phyloP scores from a whole-genome alignment of 2,888 invertebrate species.

The Euclidia mi region DNA sequence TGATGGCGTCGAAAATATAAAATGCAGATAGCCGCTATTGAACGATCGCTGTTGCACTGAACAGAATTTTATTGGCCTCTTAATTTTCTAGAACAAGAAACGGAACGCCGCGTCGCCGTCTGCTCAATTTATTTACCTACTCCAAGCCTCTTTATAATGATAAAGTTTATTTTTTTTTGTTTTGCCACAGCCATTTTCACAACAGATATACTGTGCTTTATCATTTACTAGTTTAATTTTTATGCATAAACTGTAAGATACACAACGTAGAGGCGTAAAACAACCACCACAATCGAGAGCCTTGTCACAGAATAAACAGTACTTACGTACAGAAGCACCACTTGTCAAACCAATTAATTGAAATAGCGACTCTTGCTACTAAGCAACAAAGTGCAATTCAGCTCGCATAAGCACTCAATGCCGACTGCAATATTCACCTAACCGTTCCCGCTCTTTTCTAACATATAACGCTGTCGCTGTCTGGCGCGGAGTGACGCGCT shows the following conservation, averaged over 20 bases:
- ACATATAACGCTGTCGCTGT: no score
- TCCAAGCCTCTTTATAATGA: slow-evolving; percentile 40
- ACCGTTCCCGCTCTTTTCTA: no score
- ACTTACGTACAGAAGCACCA: no score
- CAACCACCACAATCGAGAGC: slow-evolving; percentile 16
- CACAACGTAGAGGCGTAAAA: slow-evolving; percentile 15
- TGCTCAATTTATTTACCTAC: slow-evolving; percentile 52
- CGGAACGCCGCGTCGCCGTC: slow-evolving; percentile 37
- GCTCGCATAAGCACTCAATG: no score
- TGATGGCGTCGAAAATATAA: slow-evolving; percentile 78
- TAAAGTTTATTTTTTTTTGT: slow-evolving; percentile 32
- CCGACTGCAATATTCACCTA: no score
- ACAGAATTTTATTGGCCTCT: slow-evolving; percentile 78
- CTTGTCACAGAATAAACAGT: slow-evolving; percentile 62
- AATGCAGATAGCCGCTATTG: slow-evolving; percentile 82
- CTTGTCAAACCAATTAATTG: no score
- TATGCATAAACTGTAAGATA: not conserved
- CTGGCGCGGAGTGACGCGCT: no score
- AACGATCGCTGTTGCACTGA: slow-evolving; percentile 76
- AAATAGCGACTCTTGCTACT: no score
- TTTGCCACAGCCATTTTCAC: slow-evolving; percentile 3
- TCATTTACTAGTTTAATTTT: slow-evolving; percentile 1
- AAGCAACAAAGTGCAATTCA: no score
- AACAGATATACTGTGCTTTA: slow-evolving; percentile 6
- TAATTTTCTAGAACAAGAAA: slow-evolving; percentile 66